Evolutionary conservation across 2,797 vertebrate genomes (phyloP).

Genomic region (Chelidonichthys spinosus): DNA sequence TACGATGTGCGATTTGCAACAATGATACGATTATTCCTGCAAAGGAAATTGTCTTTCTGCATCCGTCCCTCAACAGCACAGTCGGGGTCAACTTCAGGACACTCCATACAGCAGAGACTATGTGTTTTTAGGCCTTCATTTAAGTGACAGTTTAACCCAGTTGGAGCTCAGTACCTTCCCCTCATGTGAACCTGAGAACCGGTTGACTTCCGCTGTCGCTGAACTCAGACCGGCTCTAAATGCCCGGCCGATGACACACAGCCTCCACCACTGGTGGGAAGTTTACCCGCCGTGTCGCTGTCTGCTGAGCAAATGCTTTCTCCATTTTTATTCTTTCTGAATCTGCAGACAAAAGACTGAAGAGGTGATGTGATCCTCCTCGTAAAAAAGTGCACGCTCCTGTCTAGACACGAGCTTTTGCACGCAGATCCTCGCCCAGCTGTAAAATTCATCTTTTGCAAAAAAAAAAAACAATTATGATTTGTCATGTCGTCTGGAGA

Average conservation of each 20-base stretch:
- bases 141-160: slow-evolving; percentile 24
- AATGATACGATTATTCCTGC: slow-evolving; percentile 1
- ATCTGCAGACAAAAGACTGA: slow-evolving; percentile 40
- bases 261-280: slow-evolving; percentile 60
- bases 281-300: slow-evolving; percentile 41
- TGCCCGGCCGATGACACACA: slow-evolving; percentile 67
- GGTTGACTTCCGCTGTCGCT: slow-evolving; percentile 30
- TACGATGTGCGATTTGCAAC: slow-evolving; percentile 4
- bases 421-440: slow-evolving; percentile 35
- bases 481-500: slow-evolving; percentile 37
- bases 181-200: slow-evolving; percentile 47
- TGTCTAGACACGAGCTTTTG: slow-evolving; percentile 68
- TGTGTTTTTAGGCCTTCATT: neutral
- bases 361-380: slow-evolving; percentile 41
- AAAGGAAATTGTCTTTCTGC: slow-evolving; percentile 3
- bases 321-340: slow-evolving; percentile 39
- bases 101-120: neutral
- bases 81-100: slow-evolving; percentile 33
- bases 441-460: slow-evolving; percentile 47
- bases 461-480: slow-evolving; percentile 17
- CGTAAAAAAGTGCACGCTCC: slow-evolving; percentile 31
- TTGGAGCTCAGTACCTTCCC: slow-evolving; percentile 28
- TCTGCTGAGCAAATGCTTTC: slow-evolving; percentile 46
- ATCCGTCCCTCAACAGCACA: neutral
- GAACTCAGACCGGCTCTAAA: slow-evolving; percentile 32